Base-by-base conservation (phyloP, 2,888 invertebrate species). In the Leptopilina drosophilae region DNA sequence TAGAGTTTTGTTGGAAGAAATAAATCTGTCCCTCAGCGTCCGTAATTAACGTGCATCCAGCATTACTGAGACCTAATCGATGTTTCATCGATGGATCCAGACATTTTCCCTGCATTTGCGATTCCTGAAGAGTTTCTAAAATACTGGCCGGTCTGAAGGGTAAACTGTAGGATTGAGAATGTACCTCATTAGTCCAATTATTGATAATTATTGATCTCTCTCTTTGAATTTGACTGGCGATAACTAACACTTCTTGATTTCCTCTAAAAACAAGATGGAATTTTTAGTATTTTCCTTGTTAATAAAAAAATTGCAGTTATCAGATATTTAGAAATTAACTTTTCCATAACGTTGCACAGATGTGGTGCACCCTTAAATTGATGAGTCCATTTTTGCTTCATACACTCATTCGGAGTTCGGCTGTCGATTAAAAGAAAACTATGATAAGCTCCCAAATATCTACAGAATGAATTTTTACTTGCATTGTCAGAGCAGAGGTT, bases 311-410 rank as follows among this genome's bases (percentile, higher is more conserved):
- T 20, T 42, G 42, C 42, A 26, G 11, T 20, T 69, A 12, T 12
- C 20, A 0, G 8, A 67, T 11, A 12, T 12, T 49, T 49, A 6
- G 8, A 42, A 8, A 49, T 33, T 69, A 92, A 93, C 86, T 92
- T 92, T 78, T 89, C 87, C 40, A 90, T 88, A 26, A 92, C 87
- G 6, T 91, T 87, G 62, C 93, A 91, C 76, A 93, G 92, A 1
- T 93, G 90, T 0, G 94, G 94, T 5, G 92, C 87, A 80, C 92
- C 92, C 83, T 93, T 92, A 88, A 94, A 93, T 6, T 93, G 93
- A 83, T 94, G 94, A 0, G 93, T 93, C 94, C 94, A 94, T 80
- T 94, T 92, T 83, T 93, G 93, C 5, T 93, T 87, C 0, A 92
- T 85, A 26, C 87, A 85, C 11, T 84, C 79, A n/a, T 85, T 82